Percentiles rank a stretch among this genome's conserved stretches.
Conservation (phyloP, 2,888 invertebrate genomes). For the Eurytoma adleriae region DNA sequence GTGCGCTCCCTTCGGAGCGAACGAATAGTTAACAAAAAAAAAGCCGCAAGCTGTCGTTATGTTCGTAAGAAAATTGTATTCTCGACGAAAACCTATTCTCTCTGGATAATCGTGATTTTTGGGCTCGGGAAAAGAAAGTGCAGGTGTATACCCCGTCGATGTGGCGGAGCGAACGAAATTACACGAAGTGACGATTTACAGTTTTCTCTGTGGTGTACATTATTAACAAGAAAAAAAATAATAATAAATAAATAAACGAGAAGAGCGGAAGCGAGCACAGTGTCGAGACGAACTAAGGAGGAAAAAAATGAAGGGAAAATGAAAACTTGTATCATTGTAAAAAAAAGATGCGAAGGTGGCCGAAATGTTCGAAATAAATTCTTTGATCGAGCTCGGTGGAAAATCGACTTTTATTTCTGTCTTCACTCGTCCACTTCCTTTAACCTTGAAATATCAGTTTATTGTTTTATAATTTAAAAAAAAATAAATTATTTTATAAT, state of each 20-base stretch:
- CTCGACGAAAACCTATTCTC: conserved; percentile 50
- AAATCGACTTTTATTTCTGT: conserved; percentile 16
- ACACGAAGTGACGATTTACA: conserved; percentile 36
- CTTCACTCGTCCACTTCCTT: background rate
- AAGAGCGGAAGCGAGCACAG: conserved; percentile 30
- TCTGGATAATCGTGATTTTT: conserved; percentile 53
- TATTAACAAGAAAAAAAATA: conserved; percentile 34
- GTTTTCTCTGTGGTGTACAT: conserved; percentile 52
- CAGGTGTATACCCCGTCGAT: background rate
- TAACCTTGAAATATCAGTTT: background rate
- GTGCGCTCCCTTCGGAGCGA: conserved; percentile 35
- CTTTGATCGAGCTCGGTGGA: conserved; percentile 65
- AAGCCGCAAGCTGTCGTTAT: conserved; percentile 53
- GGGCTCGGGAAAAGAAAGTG: conserved; percentile 30
- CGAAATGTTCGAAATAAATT: conserved; percentile 68
- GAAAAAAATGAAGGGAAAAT: conserved; percentile 19
- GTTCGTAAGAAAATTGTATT: conserved; percentile 55
- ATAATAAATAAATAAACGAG: conserved; percentile 19
- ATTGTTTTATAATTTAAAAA: too few species aligned
- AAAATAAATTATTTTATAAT: too few species aligned
- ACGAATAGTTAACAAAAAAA: conserved; percentile 43
- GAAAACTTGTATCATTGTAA: conserved; percentile 67
- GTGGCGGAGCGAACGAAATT: background rate
- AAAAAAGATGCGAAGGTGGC: conserved; percentile 64
- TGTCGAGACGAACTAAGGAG: background rate